These are phyloP conservation scores for Agelas oroides DNA, from an alignment of 37 sponge, comb jelly and placozoan genomes.

Conservation along the genomic window DNA sequence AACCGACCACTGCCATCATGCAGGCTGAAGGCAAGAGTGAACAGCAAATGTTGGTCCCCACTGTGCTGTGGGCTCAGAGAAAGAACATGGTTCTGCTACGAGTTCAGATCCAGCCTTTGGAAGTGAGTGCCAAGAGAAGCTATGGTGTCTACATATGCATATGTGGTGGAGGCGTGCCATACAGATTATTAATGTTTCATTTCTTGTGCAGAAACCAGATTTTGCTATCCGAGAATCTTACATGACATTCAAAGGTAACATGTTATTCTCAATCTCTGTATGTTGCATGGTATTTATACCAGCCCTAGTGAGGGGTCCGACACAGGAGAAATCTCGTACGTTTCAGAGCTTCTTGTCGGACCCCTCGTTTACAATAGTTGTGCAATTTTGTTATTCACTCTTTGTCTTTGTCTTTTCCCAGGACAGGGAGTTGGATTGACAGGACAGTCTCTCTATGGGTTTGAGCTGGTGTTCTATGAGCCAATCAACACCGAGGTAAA, in stretches of 20 bases:
- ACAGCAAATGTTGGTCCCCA: conserved; percentile 32
- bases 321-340: no score
- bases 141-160: background rate
- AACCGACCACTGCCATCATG: no score
- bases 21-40: background rate
- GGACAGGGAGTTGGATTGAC: conserved; percentile 73
- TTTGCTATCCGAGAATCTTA: conserved; percentile 58
- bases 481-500: conserved; percentile 75
- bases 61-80: conserved; percentile 82
- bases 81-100: conserved; percentile 63
- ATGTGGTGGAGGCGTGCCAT: no score
- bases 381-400: background rate
- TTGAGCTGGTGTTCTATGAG: conserved; percentile 78
- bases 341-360: no score
- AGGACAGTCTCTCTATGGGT: conserved; percentile 69
- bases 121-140: conserved; percentile 38
- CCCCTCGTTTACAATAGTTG: no score
- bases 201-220: conserved; percentile 78
- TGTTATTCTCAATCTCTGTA: no score
- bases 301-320: no score
- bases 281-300: no score
- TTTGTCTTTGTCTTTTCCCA: conserved; percentile 10
- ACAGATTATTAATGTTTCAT: no score
- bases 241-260: conserved; percentile 75
- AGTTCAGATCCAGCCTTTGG: conserved; percentile 59